Evolutionary conservation across 2,888 invertebrate genomes (phyloP).

Genomic region (Apodemia hepburni): DNA sequence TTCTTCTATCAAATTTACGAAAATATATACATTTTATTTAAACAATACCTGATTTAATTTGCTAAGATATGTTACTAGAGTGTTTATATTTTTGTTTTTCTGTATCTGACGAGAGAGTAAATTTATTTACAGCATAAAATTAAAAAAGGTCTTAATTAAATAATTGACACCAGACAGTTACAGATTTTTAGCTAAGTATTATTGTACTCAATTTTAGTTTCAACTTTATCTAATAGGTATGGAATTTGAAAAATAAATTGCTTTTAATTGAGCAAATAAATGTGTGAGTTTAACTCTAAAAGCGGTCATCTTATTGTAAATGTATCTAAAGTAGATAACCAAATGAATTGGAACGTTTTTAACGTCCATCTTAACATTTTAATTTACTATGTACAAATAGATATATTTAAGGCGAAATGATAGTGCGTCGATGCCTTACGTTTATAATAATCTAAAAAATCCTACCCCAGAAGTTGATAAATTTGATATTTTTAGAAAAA

Average conservation of each 20-base stretch:
- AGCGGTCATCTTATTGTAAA: constrained; percentile 24
- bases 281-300: constrained; percentile 33
- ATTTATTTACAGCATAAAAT: constrained; percentile 3
- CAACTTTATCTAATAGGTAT: constrained; percentile 23
- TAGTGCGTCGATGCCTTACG: not conserved
- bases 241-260: constrained; percentile 41
- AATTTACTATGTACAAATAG: constrained; percentile 28
- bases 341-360: constrained; percentile 25
- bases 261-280: constrained; percentile 66
- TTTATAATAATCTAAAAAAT: no score
- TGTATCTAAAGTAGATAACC: not conserved
- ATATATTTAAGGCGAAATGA: constrained; percentile 2
- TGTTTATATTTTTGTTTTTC: not conserved
- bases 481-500: no score
- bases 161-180: constrained; percentile 66
- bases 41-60: not conserved
- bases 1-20: not conserved
- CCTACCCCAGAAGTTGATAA: no score
- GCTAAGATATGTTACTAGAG: not conserved
- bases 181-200: constrained; percentile 46
- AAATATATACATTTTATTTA: not conserved
- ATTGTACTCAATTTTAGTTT: constrained; percentile 69
- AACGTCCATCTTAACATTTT: constrained; percentile 21
- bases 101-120: not conserved
- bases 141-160: constrained; percentile 33